Evolutionary conservation across 1,140 invertebrate genomes (phyloP).

Genomic region (Chelonus insularis): DNA sequence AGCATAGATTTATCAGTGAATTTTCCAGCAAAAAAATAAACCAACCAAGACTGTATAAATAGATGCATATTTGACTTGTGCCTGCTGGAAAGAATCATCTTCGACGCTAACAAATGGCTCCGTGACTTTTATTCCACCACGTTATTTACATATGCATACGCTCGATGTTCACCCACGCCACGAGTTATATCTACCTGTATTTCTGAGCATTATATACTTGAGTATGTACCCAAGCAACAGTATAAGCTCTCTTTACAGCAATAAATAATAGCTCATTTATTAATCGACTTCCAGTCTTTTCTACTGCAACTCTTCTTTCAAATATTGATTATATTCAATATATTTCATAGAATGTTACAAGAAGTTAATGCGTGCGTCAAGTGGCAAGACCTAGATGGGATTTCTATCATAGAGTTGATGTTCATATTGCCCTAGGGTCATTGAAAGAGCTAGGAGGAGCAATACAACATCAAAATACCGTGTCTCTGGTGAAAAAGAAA

Average conservation of each 20-base stretch:
- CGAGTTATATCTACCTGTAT: background rate
- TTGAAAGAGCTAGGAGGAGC: slow-evolving; percentile 5
- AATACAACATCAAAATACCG: slow-evolving; percentile 18
- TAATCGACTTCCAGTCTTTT: slow-evolving; percentile 15
- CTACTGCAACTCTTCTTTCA: background rate
- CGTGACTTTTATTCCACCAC: slow-evolving; percentile 29
- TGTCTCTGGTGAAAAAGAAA: background rate
- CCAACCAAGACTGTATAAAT: too few species aligned
- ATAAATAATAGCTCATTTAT: slow-evolving; percentile 20
- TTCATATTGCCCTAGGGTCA: background rate
- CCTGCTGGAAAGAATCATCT: slow-evolving; percentile 29
- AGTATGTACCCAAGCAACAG: background rate
- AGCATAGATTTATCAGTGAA: too few species aligned
- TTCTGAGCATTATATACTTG: background rate
- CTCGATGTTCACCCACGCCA: slow-evolving; percentile 20
- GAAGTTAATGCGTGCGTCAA: too few species aligned
- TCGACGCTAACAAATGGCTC: slow-evolving; percentile 32
- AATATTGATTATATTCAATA: background rate
- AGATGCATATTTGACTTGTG: too few species aligned
- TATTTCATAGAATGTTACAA: background rate
- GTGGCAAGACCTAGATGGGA: background rate
- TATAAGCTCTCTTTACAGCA: background rate
- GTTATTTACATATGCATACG: slow-evolving; percentile 37
- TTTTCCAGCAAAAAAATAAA: too few species aligned
- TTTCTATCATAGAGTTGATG: background rate